phyloP scores from a whole-genome alignment of 2,888 invertebrate genomes.

The Cistogaster globosa region DNA sequence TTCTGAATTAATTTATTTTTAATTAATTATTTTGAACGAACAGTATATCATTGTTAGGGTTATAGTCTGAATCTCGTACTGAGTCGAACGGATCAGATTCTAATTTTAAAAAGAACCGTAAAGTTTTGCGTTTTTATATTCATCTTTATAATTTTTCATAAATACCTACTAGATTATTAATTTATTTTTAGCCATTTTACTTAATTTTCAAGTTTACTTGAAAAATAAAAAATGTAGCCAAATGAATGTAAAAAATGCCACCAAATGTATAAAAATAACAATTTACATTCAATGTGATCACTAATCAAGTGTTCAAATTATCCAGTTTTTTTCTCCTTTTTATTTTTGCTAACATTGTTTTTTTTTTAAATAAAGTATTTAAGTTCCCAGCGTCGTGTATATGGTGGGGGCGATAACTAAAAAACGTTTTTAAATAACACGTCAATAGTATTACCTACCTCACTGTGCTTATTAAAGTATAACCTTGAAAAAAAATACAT shows the following conservation, averaged over 20 bases:
- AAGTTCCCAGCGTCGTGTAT: neutral
- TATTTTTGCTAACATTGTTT: neutral
- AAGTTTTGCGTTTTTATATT: neutral
- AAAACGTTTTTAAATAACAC: too few species aligned
- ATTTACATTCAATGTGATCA: too few species aligned
- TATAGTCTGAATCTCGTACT: constrained; percentile 6
- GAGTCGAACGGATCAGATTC: constrained; percentile 5
- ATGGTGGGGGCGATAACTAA: too few species aligned
- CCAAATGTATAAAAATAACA: constrained; percentile 2
- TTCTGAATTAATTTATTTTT: neutral
- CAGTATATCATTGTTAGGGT: neutral
- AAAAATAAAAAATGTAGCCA: constrained; percentile 10
- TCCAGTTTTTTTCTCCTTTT: neutral
- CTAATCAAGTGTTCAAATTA: too few species aligned
- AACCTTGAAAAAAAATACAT: constrained; percentile 5
- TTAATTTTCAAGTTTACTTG: constrained; percentile 19
- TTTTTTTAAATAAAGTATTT: neutral
- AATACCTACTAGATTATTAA: neutral
- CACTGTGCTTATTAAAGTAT: too few species aligned
- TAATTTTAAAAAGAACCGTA: constrained; percentile 2
- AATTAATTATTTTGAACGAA: neutral
- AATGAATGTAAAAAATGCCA: neutral
- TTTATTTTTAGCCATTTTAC: constrained; percentile 8
- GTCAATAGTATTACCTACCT: neutral
- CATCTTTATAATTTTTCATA: neutral